phyloP scores from a whole-genome alignment of 2,888 invertebrate genomes.

The Sphaerophoria taeniata region DNA sequence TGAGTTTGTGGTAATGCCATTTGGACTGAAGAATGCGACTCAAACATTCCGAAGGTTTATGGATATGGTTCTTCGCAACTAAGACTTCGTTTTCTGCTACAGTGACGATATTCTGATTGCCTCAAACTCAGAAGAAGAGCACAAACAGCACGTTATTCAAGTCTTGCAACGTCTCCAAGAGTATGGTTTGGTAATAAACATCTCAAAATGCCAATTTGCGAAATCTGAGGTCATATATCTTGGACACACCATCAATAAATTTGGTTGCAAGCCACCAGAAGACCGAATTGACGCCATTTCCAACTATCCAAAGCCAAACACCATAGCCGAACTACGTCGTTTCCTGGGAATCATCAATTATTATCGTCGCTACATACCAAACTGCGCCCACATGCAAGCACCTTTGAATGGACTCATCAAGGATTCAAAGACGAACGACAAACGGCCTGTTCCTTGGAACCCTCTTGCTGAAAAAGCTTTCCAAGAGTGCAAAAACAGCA shows the following conservation, averaged over 20 bases:
- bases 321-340: slow-evolving; percentile 17
- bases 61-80: not conserved
- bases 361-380: slow-evolving; percentile 53
- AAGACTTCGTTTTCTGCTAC: slow-evolving; percentile 4
- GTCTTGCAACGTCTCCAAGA: not conserved
- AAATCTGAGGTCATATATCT: slow-evolving; percentile 7
- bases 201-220: not conserved
- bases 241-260: slow-evolving; percentile 28
- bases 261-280: slow-evolving; percentile 49
- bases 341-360: slow-evolving; percentile 44
- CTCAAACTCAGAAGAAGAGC: not conserved
- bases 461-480: slow-evolving; percentile 22
- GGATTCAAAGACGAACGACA: slow-evolving; percentile 38
- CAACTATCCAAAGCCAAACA: slow-evolving; percentile 21
- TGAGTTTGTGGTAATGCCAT: slow-evolving; percentile 10
- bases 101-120: slow-evolving; percentile 7
- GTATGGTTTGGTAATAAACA: not conserved
- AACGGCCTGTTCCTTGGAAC: slow-evolving; percentile 21
- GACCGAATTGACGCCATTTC: slow-evolving; percentile 8
- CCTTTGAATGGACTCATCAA: not conserved
- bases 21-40: not conserved
- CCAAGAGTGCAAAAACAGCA: slow-evolving; percentile 25
- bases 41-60: slow-evolving; percentile 22
- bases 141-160: not conserved
- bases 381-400: slow-evolving; percentile 29